Evolutionary conservation across 2,888 invertebrate genomes (phyloP).

Genomic region (Laspeyria flexula): DNA sequence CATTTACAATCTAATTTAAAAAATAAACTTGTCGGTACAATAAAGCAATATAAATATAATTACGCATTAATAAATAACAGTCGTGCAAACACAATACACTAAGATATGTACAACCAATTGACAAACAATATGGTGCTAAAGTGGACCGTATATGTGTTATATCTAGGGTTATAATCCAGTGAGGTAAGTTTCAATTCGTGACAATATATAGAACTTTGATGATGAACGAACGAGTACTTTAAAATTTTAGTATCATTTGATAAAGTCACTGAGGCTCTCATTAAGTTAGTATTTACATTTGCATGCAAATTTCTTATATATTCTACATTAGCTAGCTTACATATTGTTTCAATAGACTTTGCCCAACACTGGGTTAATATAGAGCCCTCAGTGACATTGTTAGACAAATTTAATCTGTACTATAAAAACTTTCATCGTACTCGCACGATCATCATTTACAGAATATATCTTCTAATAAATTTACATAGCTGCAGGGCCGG

Average conservation of each 20-base stretch:
- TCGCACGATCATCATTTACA: too few species aligned
- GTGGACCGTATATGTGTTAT: conserved; percentile 37
- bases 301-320: too few species aligned
- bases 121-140: conserved; percentile 46
- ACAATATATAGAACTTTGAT: not conserved
- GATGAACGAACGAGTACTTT: not conserved
- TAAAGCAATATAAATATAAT: conserved; percentile 37
- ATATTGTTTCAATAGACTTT: too few species aligned
- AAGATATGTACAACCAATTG: conserved; percentile 65
- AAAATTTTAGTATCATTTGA: not conserved
- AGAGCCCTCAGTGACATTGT: too few species aligned
- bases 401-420: too few species aligned
- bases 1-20: conserved; percentile 26
- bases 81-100: conserved; percentile 45
- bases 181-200: conserved; percentile 6
- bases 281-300: too few species aligned
- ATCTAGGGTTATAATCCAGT: conserved; percentile 6
- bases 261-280: too few species aligned
- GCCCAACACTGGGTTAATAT: too few species aligned
- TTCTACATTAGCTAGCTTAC: too few species aligned
- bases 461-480: too few species aligned
- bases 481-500: too few species aligned
- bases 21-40: conserved; percentile 10
- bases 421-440: too few species aligned
- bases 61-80: conserved; percentile 45